A percentile compares a stretch with the other conserved stretches of the same genome.
phyloP scores from a whole-genome alignment of 2,888 invertebrate species.

The Nomada fabriciana region DNA sequence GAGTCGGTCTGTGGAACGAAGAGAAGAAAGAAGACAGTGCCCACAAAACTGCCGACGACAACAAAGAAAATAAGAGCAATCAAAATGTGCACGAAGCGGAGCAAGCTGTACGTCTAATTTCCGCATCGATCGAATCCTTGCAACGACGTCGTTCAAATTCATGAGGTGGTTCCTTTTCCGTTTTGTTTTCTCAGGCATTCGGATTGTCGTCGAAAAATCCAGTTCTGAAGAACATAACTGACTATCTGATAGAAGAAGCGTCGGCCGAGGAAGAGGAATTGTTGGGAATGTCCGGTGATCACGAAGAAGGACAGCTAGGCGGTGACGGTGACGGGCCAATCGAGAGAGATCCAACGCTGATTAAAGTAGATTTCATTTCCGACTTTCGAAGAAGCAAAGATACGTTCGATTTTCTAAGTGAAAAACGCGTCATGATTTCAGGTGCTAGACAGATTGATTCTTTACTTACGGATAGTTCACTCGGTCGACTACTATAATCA shows the following conservation, averaged over 20 bases:
- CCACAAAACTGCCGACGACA: conserved; percentile 70
- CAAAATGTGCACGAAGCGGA: conserved; percentile 76
- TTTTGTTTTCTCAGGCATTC: conserved; percentile 84
- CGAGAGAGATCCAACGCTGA: conserved; percentile 90
- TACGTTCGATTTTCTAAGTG: neutral
- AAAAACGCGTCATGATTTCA: conserved; percentile 52
- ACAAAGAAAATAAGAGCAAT: conserved; percentile 71
- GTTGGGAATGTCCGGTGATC: conserved; percentile 87
- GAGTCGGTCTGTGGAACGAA: conserved; percentile 91
- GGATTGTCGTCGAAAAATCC: conserved; percentile 95
- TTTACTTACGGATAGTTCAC: conserved; percentile 98
- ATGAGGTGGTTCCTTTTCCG: conserved; percentile 8
- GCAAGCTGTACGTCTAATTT: conserved; percentile 73
- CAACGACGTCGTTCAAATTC: neutral
- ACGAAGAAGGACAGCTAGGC: conserved; percentile 85
- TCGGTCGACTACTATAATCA: conserved; percentile 99
- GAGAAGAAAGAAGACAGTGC: conserved; percentile 82
- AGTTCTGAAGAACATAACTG: conserved; percentile 97
- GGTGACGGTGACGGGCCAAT: conserved; percentile 86
- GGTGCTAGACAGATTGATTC: conserved; percentile 91
- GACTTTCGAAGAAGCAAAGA: neutral
- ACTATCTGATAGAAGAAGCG: conserved; percentile 98
- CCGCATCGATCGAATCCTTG: neutral
- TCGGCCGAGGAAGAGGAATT: conserved; percentile 99
- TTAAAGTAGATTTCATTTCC: conserved; percentile 86